These are phyloP conservation scores for Peribatodes rhomboidaria DNA, from an alignment of 2,888 invertebrate species.

Conservation along the genomic window DNA sequence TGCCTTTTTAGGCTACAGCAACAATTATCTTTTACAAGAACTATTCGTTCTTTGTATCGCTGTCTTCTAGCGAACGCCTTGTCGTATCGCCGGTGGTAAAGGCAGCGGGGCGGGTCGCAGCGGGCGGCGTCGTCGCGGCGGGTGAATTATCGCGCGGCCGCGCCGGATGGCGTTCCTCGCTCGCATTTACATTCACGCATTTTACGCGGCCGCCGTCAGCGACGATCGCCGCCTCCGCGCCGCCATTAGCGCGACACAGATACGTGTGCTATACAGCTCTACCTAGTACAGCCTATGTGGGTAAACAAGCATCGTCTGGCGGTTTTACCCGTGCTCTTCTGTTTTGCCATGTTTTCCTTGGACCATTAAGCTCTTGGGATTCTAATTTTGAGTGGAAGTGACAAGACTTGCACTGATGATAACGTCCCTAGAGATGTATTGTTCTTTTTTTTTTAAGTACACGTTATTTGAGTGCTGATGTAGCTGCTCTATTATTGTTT, in stretches of 20 bases:
- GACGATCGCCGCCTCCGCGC: constrained; percentile 65
- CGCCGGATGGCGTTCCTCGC: constrained; percentile 52
- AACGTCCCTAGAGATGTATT: too few relatives aligned
- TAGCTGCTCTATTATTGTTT: too few relatives aligned
- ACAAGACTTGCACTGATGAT: too few relatives aligned
- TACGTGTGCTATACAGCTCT: constrained; percentile 41
- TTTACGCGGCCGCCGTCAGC: constrained; percentile 69
- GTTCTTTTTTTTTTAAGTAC: too few relatives aligned
- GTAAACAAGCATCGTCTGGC: background rate
- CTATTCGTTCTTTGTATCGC: too few relatives aligned
- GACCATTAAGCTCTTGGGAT: too few relatives aligned
- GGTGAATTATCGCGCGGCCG: constrained; percentile 59
- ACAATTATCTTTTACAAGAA: background rate
- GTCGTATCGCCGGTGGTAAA: background rate
- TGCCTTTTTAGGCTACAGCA: background rate
- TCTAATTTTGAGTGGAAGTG: too few relatives aligned
- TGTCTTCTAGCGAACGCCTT: background rate
- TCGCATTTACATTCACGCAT: constrained; percentile 71
- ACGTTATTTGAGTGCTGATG: too few relatives aligned
- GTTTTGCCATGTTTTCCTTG: background rate
- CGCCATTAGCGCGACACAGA: constrained; percentile 67
- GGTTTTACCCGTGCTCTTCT: background rate
- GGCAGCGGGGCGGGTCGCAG: constrained; percentile 32
- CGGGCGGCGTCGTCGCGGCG: constrained; percentile 54
- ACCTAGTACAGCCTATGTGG: background rate